Evolutionary conservation across 2,797 vertebrate species (phyloP), one percentile per base, ranked within the genome.

Genomic region (Hyperoplus immaculatus): DNA sequence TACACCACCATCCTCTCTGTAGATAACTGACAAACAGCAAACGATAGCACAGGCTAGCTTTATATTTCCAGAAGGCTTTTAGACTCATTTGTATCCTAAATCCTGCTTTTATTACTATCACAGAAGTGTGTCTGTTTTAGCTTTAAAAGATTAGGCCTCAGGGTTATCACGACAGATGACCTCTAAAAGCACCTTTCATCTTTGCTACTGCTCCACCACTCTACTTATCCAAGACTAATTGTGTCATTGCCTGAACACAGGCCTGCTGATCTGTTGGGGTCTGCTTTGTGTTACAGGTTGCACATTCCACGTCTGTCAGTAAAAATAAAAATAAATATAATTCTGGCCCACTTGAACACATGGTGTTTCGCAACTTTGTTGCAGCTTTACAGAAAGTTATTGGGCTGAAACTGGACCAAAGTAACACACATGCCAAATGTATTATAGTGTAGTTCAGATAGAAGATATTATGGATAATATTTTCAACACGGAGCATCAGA

Each of bases 171-270:
- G 42, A 62, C 60, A 36, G 59, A 69, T 78, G 77, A 90, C 90
- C 86, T 75, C 55, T 81, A 10, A 72, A 73, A 85, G 86, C 49
- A 73, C 60, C 69, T 65, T 83, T 79, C 74, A 78, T 81, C 78
- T 77, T 38, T 62, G 69, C 79, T 49, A 56, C 82, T 46, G 18
- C 64, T 53, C 77, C 9, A 39, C 62, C 38, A 38, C 78, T 56
- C 68, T 72, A 57, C 65, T 88, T 84, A 91, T 85, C 87, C 74
- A 6, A 53, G 45, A 87, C 87, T 86, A 90, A 92, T 89, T 84
- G 82, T 64, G 80, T 75, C 73, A 80, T 45, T 72, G 78, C 77
- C 74, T 59, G 63, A 87, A 79, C 71, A 80, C 65, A 63, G 72
- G 9, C 54, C 57, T 39, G 38, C 64, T 72, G 80, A 65, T 79